Evolutionary conservation across 2,113 vertebrate species (phyloP), one percentile per base, ranked within the genome.

Genomic region (Calidris pugnax): DNA sequence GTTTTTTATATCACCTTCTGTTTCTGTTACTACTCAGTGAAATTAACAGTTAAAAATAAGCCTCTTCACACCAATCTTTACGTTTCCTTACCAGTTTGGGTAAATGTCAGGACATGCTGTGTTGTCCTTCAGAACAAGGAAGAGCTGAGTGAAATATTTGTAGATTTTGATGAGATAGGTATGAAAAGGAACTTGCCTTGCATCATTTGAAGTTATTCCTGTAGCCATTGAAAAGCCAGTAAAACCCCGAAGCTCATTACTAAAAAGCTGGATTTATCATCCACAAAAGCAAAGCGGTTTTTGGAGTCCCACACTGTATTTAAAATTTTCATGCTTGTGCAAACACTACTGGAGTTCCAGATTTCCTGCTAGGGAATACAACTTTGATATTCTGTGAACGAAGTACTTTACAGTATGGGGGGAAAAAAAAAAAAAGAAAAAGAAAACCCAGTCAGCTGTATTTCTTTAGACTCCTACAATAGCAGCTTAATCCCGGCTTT

Each of bases 321-420:
- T 83, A 56, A 91, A 91, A 79, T 96, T 82, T 92, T 64, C 23
- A 47, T 90, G 26, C 79, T 91, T 96, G 50, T 94, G 82, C 63
- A 94, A 62, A 89, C 66, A 71, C n/a, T 87, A 63, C 64, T 89
- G 50, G 64, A 56, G 66, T 87, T 95, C 89, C 27, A 35, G 21
- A 85, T 92, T 90, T 88, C 69, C 77, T 94, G 62, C 35, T 72
- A 89, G 87, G 45, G 57, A 78, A 53, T 85, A 90, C 48, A 83
- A 71, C 37, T 90, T 80, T 82, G 57, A 75, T 96, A 94, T 91
- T 92, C 83, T 96, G 35, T 94, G 89, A 85, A 75, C 4, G 2
- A 95, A 96, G 43, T 88, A 93, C 93, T 97, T 95, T 94, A 81
- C 56, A 63, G 97, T 86, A 57, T 79, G 53, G 59, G 35, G 59